Conservation (phyloP, 2,797 vertebrate genomes). For the Cuniculus paca region DNA sequence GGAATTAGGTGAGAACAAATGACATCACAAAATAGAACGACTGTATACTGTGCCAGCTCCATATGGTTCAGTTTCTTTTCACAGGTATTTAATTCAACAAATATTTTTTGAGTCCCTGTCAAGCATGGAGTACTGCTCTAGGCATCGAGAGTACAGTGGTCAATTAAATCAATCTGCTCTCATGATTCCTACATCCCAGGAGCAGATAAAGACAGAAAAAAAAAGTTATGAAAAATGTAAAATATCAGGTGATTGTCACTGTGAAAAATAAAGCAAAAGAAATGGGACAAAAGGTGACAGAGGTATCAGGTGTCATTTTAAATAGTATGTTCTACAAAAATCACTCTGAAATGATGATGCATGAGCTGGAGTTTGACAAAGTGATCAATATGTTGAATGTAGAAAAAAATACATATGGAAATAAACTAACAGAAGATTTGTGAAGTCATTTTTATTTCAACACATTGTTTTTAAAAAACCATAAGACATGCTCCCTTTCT, state of each 20-base stretch:
- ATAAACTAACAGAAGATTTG: background rate
- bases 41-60: background rate
- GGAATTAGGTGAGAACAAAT: conserved; percentile 61
- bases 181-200: background rate
- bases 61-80: background rate
- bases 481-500: background rate
- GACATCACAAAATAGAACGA: conserved; percentile 56
- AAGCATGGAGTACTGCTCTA: background rate
- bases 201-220: background rate
- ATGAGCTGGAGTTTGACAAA: conserved; percentile 26
- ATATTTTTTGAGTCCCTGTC: conserved; percentile 15
- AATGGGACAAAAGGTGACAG: background rate
- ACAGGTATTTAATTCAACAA: conserved; percentile 68
- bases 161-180: background rate
- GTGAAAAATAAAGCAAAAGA: background rate
- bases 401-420: background rate
- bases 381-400: background rate
- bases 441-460: background rate
- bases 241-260: background rate
- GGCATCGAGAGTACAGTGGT: background rate
- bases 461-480: background rate
- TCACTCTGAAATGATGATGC: background rate
- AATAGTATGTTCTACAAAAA: background rate
- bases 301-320: background rate
- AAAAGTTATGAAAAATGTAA: background rate